Conservation (phyloP, 2,797 vertebrate species). For the Sarcoramphus papa region DNA sequence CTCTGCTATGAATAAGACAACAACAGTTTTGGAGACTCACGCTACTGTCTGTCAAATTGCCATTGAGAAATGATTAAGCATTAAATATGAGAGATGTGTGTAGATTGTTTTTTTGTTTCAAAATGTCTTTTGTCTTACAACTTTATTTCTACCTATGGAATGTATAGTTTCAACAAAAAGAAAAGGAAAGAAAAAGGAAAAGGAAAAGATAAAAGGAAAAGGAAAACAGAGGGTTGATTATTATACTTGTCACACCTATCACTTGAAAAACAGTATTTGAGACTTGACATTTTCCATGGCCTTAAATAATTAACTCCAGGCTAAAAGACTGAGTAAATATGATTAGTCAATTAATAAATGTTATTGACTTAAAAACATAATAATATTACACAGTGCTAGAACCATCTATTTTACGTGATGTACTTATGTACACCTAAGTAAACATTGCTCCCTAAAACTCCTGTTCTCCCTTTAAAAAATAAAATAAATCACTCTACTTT, state of each 20-base stretch:
- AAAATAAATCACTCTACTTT: not conserved
- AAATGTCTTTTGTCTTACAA: not conserved
- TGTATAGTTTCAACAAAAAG: not conserved
- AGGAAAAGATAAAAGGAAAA: not conserved
- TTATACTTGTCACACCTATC: not conserved
- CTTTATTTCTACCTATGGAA: not conserved
- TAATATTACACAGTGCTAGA: not conserved
- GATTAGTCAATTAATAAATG: conserved; percentile 7
- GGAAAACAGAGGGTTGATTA: not conserved
- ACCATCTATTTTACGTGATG: not conserved
- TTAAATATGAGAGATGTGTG: not conserved
- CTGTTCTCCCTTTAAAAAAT: not conserved
- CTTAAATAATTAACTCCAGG: not conserved
- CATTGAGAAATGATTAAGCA: not conserved
- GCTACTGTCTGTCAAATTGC: not conserved
- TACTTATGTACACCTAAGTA: not conserved
- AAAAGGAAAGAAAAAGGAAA: not conserved
- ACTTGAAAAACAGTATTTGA: not conserved
- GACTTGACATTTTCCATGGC: not conserved
- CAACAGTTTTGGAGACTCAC: not conserved
- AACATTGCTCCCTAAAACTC: not conserved
- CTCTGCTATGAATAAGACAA: not conserved
- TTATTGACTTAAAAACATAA: not conserved
- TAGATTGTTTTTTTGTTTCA: not conserved
- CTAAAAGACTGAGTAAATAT: not conserved